These are phyloP conservation scores for Atopsyche davidsoni DNA, from an alignment of 1,140 invertebrate genomes.

Conservation along the genomic window DNA sequence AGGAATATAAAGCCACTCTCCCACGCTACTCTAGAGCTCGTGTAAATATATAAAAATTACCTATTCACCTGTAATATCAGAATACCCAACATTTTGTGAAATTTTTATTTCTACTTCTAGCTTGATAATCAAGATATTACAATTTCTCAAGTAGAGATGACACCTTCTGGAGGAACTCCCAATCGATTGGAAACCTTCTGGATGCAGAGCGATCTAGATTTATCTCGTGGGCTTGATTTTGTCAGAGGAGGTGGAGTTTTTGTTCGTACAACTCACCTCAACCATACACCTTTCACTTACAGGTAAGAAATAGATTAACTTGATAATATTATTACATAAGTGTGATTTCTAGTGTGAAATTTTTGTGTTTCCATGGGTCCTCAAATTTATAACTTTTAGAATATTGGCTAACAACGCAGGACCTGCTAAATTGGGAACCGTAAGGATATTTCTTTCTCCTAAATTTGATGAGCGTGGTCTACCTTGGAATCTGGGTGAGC, in stretches of 20 bases:
- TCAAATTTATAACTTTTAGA: slow-evolving; percentile 35
- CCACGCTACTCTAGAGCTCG: slow-evolving; percentile 48
- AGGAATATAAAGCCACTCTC: slow-evolving; percentile 66
- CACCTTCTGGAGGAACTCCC: slow-evolving; percentile 38
- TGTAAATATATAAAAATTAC: slow-evolving; percentile 13
- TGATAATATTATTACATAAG: not conserved
- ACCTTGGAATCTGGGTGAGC: slow-evolving; percentile 56
- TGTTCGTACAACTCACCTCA: slow-evolving; percentile 64
- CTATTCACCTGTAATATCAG: slow-evolving; percentile 1
- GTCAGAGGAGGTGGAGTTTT: slow-evolving; percentile 63
- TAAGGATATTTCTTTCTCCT: slow-evolving; percentile 71
- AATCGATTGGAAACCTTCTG: slow-evolving; percentile 64
- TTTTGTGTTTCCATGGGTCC: slow-evolving; percentile 10
- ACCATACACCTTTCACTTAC: slow-evolving; percentile 65
- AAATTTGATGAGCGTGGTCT: slow-evolving; percentile 61
- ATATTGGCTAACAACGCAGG: slow-evolving; percentile 58
- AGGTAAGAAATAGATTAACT: slow-evolving; percentile 32
- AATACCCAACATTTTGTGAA: no score
- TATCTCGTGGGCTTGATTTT: slow-evolving; percentile 72
- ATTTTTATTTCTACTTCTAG: slow-evolving; percentile 37
- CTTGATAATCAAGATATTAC: slow-evolving; percentile 58
- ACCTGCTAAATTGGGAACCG: slow-evolving; percentile 54
- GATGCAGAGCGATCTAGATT: slow-evolving; percentile 67
- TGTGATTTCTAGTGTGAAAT: not conserved
- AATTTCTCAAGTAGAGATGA: slow-evolving; percentile 49